Evolutionary conservation across 2,888 invertebrate genomes (phyloP).

Genomic region (Cartodere bifasciata): DNA sequence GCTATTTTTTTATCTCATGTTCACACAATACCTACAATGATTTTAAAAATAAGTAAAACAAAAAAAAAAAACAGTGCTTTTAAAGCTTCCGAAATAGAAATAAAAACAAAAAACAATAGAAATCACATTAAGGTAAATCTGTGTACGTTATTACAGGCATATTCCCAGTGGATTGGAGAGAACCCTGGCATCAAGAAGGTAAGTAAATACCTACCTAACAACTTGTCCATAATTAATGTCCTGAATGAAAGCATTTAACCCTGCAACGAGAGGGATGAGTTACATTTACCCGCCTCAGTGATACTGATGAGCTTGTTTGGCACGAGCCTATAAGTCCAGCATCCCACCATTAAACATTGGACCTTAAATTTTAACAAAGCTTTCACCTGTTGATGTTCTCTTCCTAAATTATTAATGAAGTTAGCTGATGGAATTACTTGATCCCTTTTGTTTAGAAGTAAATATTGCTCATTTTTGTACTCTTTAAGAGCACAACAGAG

Average conservation of each 20-base stretch:
- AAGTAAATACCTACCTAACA: conserved; percentile 32
- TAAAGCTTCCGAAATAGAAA: no score
- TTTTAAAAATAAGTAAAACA: no score
- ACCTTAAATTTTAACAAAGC: conserved; percentile 18
- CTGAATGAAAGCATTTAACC: conserved; percentile 22
- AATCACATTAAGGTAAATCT: conserved; percentile 8
- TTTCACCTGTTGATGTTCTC: conserved; percentile 27
- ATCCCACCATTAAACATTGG: no score
- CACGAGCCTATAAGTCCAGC: no score
- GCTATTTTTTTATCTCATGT: no score
- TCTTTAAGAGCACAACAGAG: no score
- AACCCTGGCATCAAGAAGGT: conserved; percentile 37
- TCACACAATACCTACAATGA: no score
- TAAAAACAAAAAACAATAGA: neutral
- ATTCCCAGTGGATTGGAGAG: conserved; percentile 35
- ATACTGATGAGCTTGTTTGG: neutral
- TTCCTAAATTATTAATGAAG: conserved; percentile 27
- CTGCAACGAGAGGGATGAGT: conserved; percentile 5
- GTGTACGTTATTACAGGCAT: conserved; percentile 28
- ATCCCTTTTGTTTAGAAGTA: no score
- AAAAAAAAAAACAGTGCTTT: no score
- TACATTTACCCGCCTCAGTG: conserved; percentile 3
- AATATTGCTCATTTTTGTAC: no score
- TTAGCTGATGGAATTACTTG: conserved; percentile 33
- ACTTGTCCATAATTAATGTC: conserved; percentile 30